Percentiles rank a stretch among this genome's conserved stretches.
Evolutionary conservation across 2,797 vertebrate genomes (phyloP).

Genomic region (Lophotriccus pileatus): DNA sequence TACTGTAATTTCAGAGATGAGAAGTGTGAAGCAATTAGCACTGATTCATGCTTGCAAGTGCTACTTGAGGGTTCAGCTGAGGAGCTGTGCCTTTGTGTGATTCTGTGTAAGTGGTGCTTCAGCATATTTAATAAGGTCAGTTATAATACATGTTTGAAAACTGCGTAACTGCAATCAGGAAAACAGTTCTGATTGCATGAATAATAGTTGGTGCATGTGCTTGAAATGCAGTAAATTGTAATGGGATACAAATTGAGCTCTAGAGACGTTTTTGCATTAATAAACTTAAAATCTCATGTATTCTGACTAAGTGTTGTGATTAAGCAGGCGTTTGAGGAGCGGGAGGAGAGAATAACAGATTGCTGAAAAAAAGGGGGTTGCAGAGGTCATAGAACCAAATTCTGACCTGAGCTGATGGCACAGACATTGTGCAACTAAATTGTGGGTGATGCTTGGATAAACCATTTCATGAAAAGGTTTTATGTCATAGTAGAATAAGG

Average conservation of each 20-base stretch:
- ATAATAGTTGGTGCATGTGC: conserved; percentile 65
- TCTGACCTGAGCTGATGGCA: not conserved
- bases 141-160: conserved; percentile 74
- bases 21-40: conserved; percentile 27
- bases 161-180: conserved; percentile 70
- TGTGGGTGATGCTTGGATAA: not conserved
- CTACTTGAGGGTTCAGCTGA: conserved; percentile 42
- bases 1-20: conserved; percentile 17
- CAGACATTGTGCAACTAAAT: not conserved
- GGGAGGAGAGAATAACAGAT: not conserved
- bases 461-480: not conserved
- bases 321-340: conserved; percentile 39
- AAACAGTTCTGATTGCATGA: conserved; percentile 78
- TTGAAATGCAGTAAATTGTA: conserved; percentile 69
- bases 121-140: conserved; percentile 77
- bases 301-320: conserved; percentile 49
- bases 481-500: not conserved
- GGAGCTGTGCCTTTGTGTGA: conserved; percentile 62
- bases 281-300: conserved; percentile 55
- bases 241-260: conserved; percentile 65
- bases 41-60: conserved; percentile 53
- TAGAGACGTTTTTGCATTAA: conserved; percentile 63
- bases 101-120: conserved; percentile 42
- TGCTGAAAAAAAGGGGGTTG: not conserved
- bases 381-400: not conserved